Percentiles rank a stretch among this genome's conserved stretches.
Conservation (phyloP, 2,888 invertebrate species). For the Ichneumon xanthorius region DNA sequence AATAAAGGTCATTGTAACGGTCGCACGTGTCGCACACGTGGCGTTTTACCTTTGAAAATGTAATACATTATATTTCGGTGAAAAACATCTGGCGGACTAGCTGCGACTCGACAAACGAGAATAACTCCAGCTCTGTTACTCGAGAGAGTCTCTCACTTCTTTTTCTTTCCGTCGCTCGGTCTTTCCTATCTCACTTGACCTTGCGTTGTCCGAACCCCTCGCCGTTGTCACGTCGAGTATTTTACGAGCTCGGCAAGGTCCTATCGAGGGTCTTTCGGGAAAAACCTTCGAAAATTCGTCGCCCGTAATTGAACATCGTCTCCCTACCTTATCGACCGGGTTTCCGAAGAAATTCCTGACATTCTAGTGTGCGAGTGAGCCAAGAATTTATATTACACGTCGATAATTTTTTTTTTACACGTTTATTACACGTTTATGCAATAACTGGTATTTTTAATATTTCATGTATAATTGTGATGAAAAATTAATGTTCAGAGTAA, state of each 20-base stretch:
- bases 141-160: constrained; percentile 4
- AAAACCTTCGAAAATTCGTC: constrained; percentile 40
- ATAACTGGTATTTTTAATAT: too few relatives aligned
- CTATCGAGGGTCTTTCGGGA: constrained; percentile 11
- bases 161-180: constrained; percentile 10
- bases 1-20: constrained; percentile 59
- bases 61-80: constrained; percentile 19
- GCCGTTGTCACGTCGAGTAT: constrained; percentile 17
- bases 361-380: not conserved
- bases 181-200: constrained; percentile 19
- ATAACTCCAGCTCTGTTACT: constrained; percentile 44
- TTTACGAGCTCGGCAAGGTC: constrained; percentile 32
- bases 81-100: constrained; percentile 59
- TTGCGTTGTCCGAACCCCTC: not conserved
- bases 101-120: constrained; percentile 49
- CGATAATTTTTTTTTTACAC: too few relatives aligned
- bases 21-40: constrained; percentile 64
- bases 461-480: too few relatives aligned
- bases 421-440: too few relatives aligned
- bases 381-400: not conserved
- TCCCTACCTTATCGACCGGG: not conserved
- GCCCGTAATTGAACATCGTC: constrained; percentile 12
- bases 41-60: constrained; percentile 47
- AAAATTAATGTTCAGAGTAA: too few relatives aligned
- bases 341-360: constrained; percentile 26